Base-by-base conservation (phyloP, 2,797 vertebrate genomes). In the Ispidina picta region DNA sequence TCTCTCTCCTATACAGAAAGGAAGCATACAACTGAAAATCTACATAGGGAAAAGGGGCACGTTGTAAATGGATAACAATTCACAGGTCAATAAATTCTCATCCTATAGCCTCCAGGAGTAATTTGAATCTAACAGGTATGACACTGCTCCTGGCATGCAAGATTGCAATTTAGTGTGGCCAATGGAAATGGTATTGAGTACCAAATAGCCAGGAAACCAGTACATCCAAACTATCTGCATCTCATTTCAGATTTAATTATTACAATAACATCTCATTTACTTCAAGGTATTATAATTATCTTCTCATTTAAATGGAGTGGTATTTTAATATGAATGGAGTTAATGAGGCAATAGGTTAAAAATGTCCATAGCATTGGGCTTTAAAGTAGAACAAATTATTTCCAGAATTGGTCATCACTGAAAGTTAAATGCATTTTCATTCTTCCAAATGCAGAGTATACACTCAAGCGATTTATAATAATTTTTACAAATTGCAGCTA, bases 281-380 rank as follows among this genome's bases (percentile, higher is more conserved):
- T 97, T 95, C 95, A 96, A 97, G 97, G 96, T 96, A 97, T 97
- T 97, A 95, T 90, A 97, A 97, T 97, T 97, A 98, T 96, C 96
- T 95, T 92, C 94, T 96, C 92, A 95, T 97, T 97, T 94, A 97
- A 97, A 97, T 92, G 58, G 94, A 97, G 91, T 94, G 95, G 88
- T 96, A 96, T 97, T 97, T 97, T 96, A 97, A 95, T 97, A 96
- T 95, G 94, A 97, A 97, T 94, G 95, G 33, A 91, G 83, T 96
- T 97, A 97, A 97, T 97, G 96, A 97, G 95, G 96, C 95, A 96
- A 97, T 96, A 86, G 92, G 90, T 95, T 96, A 92, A 95, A 96
- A 97, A 96, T 92, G 94, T 94, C 96, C 85, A 77, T 62, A 96
- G 79, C 89, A 89, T 3, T 93, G 85, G 94, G 82, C 83, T 97